A percentile compares a stretch with the other conserved stretches of the same genome.
Evolutionary conservation across 2,888 invertebrate species (phyloP).

Genomic region (Thera britannica): DNA sequence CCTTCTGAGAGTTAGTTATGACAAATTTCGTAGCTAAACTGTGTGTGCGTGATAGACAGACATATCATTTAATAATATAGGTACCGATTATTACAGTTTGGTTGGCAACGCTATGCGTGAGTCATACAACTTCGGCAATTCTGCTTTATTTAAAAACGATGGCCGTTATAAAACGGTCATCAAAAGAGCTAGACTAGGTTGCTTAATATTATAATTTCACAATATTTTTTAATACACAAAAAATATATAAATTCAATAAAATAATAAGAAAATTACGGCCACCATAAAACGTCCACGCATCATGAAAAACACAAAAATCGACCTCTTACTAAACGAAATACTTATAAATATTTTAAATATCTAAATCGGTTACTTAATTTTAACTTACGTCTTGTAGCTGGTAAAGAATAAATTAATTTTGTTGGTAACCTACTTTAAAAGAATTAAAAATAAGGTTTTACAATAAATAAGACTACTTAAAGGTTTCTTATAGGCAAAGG

Average conservation of each 20-base stretch:
- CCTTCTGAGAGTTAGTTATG: slow-evolving; percentile 48
- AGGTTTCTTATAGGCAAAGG: no score
- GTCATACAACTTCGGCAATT: slow-evolving; percentile 4
- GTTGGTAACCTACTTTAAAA: background rate
- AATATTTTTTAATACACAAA: background rate
- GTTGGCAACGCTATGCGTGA: slow-evolving; percentile 37
- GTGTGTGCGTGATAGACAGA: slow-evolving; percentile 55
- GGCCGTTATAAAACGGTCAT: slow-evolving; percentile 1
- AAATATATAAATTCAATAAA: no score
- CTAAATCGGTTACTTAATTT: slow-evolving; percentile 26
- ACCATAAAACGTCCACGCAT: background rate
- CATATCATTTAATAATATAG: slow-evolving; percentile 58
- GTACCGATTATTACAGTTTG: slow-evolving; percentile 47
- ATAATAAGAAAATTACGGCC: background rate
- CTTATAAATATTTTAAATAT: slow-evolving; percentile 18
- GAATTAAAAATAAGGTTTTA: background rate
- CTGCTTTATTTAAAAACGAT: background rate
- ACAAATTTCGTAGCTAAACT: slow-evolving; percentile 52
- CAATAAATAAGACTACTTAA: background rate
- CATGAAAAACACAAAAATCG: background rate
- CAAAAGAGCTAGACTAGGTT: background rate
- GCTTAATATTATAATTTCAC: background rate
- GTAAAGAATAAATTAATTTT: background rate
- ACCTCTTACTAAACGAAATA: slow-evolving; percentile 3
- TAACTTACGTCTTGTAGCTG: background rate